Evolutionary conservation across 1,140 invertebrate species (phyloP), one percentile per base, ranked within the genome.

Genomic region (Zaprionus ghesquierei): DNA sequence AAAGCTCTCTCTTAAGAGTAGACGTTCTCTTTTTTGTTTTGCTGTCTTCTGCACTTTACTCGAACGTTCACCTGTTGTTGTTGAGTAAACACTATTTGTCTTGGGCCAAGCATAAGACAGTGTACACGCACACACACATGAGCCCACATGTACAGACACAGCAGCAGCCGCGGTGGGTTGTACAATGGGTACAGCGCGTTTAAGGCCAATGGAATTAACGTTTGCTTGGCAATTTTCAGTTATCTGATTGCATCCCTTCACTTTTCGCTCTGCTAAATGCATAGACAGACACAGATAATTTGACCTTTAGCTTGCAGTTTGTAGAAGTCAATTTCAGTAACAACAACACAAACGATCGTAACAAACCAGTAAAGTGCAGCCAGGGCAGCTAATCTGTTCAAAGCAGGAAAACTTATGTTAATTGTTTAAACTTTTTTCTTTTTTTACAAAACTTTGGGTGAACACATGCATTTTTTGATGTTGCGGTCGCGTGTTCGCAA

Each of bases 231-330:
- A 81, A 79, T 81, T 66, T 38, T 58, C 29, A 15, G 5, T 12
- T 46, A 22, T 18, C 18, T 29, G 69, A 77, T 61, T 87, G 74
- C 75, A 81, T 78, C 82, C 81, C 78, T 75, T 85, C 81, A 85
- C 81, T 85, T 85, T 87, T 72, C 55, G 69, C 55, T 46, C 33
- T 12, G 49, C 33, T 35, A 12, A 41, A 38, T n/a, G n/a, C 38
- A 56, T 9, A n/a, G n/a, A n/a, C n/a, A 20, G 41, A 71, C 25
- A 29, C 13, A 29, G 18, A 29, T 5, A 27, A 15, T 33, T 46
- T 72, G 49, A 72, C 69, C 63, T 72, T 72, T 35, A 60, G 35
- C 9, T 60, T 31, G 22, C 63, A 35, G 31, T n/a, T 15, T 18
- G 65, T 82, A 69, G 79, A 75, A 81, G 78, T 49, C 56, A 62